A percentile compares a stretch with the other conserved stretches of the same genome.
Evolutionary conservation across 2,797 vertebrate species (phyloP).

Genomic region (Thripadectes ignobilis): DNA sequence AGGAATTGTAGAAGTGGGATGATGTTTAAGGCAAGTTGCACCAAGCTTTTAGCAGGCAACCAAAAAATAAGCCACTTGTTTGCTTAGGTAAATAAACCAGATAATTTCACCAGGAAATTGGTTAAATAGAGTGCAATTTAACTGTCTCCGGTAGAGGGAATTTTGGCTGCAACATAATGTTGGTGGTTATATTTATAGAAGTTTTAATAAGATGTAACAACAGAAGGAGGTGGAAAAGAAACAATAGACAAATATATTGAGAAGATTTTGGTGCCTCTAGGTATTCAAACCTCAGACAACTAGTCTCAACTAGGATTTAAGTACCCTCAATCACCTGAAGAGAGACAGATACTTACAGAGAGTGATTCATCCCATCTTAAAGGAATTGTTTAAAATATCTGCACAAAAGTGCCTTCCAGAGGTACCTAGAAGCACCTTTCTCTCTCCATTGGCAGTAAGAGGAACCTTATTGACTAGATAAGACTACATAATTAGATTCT

Average conservation of each 20-base stretch:
- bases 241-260: neutral
- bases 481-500: neutral
- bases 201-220: neutral
- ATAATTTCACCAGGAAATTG: neutral
- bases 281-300: neutral
- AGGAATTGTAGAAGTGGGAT: neutral
- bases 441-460: neutral
- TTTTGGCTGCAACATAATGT: neutral
- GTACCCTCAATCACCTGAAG: neutral
- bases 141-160: neutral
- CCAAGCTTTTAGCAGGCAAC: neutral
- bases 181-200: neutral
- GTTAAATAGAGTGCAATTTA: neutral
- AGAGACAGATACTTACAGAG: neutral
- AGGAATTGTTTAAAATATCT: neutral
- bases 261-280: neutral
- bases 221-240: neutral
- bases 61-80: neutral
- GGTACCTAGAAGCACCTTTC: neutral
- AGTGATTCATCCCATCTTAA: neutral
- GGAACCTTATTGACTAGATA: neutral
- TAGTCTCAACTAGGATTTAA: neutral
- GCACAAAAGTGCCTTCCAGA: neutral
- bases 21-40: neutral
- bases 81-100: neutral